These are phyloP conservation scores for Oscheius onirici DNA, from an alignment of 2,888 invertebrate species.

Conservation along the genomic window DNA sequence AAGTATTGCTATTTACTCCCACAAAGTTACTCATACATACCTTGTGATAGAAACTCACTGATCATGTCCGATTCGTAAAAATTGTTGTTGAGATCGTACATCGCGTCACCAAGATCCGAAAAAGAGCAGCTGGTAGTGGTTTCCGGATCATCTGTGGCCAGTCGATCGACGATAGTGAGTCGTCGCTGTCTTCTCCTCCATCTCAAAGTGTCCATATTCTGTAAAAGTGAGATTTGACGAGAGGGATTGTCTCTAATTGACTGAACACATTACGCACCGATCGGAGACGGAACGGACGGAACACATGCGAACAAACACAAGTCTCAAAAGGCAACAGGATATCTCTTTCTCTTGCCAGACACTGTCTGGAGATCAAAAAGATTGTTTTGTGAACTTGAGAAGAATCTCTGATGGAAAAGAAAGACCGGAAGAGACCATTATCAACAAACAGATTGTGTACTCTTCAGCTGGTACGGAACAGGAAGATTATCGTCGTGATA, in stretches of 20 bases:
- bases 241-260: not conserved
- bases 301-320: constrained; percentile 18
- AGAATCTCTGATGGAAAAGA: not conserved
- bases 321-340: not conserved
- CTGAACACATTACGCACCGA: constrained; percentile 22
- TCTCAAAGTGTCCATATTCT: constrained; percentile 6
- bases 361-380: not conserved
- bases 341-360: constrained; percentile 5
- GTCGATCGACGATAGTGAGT: constrained; percentile 13
- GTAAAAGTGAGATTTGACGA: not conserved
- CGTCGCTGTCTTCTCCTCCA: constrained; percentile 9
- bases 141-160: constrained; percentile 5
- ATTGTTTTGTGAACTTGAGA: not conserved
- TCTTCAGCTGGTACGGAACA: not conserved
- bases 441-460: not conserved
- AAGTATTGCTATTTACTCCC: not conserved
- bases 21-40: not conserved
- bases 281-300: not conserved
- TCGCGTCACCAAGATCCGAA: constrained; percentile 5
- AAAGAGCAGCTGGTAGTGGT: constrained; percentile 7
- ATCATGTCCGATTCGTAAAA: not conserved
- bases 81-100: constrained; percentile 14
- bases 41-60: not conserved
- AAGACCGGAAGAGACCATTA: not conserved
- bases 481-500: not conserved